A percentile compares a stretch with the other conserved stretches of the same genome.
Evolutionary conservation across 2,888 invertebrate genomes (phyloP).

Genomic region (Uloborus plumipes): DNA sequence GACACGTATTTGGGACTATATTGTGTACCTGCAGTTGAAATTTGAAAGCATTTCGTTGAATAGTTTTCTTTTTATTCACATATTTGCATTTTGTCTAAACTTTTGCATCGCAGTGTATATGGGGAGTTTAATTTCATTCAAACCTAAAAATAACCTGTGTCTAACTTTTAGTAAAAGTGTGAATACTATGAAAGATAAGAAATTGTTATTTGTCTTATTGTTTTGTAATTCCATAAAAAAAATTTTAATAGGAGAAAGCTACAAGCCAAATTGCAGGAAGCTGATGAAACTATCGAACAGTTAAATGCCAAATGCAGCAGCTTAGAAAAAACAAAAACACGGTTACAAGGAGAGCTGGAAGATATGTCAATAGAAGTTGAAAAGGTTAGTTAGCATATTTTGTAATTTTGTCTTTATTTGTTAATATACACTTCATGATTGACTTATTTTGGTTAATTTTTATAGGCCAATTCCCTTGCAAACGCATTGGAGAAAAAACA

Average conservation of each 20-base stretch:
- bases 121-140: too few species aligned
- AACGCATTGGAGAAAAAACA: slow-evolving; percentile 99
- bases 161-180: too few species aligned
- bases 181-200: too few species aligned
- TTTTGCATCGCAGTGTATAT: too few species aligned
- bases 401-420: neutral
- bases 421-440: neutral
- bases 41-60: too few species aligned
- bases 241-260: slow-evolving; percentile 70
- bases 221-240: neutral
- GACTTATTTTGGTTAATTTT: neutral
- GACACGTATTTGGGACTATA: too few species aligned
- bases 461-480: slow-evolving; percentile 87
- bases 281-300: slow-evolving; percentile 74
- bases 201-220: too few species aligned
- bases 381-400: slow-evolving; percentile 40
- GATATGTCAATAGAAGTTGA: slow-evolving; percentile 76
- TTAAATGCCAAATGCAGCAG: slow-evolving; percentile 74
- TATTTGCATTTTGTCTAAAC: too few species aligned
- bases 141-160: too few species aligned
- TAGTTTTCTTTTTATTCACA: too few species aligned
- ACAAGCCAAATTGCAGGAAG: slow-evolving; percentile 74
- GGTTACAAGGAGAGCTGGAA: slow-evolving; percentile 75
- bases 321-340: slow-evolving; percentile 75
- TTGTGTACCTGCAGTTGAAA: too few species aligned